Percentiles rank a stretch among this genome's conserved stretches.
Evolutionary conservation across 2,113 vertebrate genomes (phyloP).

Genomic region (Syngnathus floridae): DNA sequence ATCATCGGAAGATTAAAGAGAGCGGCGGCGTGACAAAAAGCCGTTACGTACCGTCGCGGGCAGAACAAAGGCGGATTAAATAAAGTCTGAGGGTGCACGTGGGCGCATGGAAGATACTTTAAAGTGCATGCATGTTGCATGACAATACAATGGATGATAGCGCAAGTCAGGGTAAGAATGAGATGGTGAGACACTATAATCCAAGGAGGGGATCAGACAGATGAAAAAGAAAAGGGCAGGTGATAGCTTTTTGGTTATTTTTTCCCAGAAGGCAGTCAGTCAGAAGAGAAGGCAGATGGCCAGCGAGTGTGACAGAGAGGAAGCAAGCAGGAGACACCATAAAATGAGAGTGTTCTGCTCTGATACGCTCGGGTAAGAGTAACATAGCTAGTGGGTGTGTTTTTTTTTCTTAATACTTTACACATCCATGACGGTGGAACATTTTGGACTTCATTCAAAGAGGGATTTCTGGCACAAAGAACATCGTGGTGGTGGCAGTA

Average conservation of each 20-base stretch:
- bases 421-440: background rate
- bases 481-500: too few species aligned
- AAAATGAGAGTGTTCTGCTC: constrained; percentile 31
- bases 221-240: constrained; percentile 47
- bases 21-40: constrained; percentile 7
- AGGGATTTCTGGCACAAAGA: too few species aligned
- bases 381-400: background rate
- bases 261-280: constrained; percentile 43
- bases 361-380: constrained; percentile 18
- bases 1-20: constrained; percentile 46
- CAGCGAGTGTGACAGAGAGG: constrained; percentile 41
- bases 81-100: constrained; percentile 19
- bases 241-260: constrained; percentile 51
- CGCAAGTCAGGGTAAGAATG: background rate
- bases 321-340: constrained; percentile 47
- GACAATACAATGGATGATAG: constrained; percentile 8
- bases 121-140: background rate
- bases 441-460: too few species aligned
- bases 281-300: constrained; percentile 5
- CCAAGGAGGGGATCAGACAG: constrained; percentile 33
- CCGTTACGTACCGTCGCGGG: background rate
- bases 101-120: background rate
- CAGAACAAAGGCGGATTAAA: constrained; percentile 30
- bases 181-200: constrained; percentile 6
- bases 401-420: background rate